phyloP scores from a whole-genome alignment of 1,140 invertebrate genomes.

The Aleiodes sp. region DNA sequence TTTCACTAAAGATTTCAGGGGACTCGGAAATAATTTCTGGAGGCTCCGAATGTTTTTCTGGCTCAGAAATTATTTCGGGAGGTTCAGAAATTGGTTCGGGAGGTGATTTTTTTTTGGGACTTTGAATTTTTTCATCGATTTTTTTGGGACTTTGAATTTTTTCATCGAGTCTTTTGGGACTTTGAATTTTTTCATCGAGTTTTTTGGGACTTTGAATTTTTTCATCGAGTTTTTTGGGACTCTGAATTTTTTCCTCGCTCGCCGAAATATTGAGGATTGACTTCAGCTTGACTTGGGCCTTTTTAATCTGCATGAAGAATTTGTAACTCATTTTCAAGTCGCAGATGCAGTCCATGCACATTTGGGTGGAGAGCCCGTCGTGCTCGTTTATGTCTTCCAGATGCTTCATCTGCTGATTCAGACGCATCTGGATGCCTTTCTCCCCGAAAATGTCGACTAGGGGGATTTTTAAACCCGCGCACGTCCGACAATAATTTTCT shows the following conservation, averaged over 20 bases:
- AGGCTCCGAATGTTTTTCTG: background rate
- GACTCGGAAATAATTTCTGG: background rate
- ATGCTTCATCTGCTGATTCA: constrained; percentile 60
- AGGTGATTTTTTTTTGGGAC: too few species aligned
- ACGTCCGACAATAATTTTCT: constrained; percentile 61
- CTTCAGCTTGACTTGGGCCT: constrained; percentile 59
- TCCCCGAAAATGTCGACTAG: constrained; percentile 62
- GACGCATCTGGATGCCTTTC: constrained; percentile 59
- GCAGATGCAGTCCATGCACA: constrained; percentile 65
- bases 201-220: too few species aligned
- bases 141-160: too few species aligned
- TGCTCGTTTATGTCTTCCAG: constrained; percentile 54
- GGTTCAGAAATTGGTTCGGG: too few species aligned
- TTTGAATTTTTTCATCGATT: too few species aligned
- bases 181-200: too few species aligned
- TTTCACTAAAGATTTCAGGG: constrained; percentile 31
- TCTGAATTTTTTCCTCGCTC: too few species aligned
- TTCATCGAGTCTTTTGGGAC: too few species aligned
- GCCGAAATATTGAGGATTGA: constrained; percentile 43
- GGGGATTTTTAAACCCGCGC: constrained; percentile 59
- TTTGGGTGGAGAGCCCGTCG: constrained; percentile 58
- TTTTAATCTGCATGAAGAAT: constrained; percentile 65
- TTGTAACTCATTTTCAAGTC: constrained; percentile 64
- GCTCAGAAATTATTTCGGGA: too few species aligned
- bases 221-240: too few species aligned